phyloP scores from a whole-genome alignment of 53 echinoderm and acorn worm species.

The Holothuria leucospilota region DNA sequence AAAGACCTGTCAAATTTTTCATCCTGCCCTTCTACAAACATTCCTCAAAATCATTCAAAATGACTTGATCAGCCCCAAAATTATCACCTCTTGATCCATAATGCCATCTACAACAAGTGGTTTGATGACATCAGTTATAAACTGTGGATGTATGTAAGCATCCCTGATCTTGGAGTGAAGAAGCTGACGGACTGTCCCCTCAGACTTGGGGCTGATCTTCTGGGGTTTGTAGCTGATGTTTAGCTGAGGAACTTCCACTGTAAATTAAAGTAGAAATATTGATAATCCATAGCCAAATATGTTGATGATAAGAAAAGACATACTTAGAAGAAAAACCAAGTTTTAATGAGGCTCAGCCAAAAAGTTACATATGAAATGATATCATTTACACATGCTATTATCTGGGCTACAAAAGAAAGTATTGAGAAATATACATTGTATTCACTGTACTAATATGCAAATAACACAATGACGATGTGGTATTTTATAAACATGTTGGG shows the following conservation, averaged over 20 bases:
- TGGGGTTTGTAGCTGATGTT: constrained; percentile 99
- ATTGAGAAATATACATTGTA: too few relatives aligned
- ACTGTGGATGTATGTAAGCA: constrained; percentile 96
- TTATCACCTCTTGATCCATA: constrained; percentile 87
- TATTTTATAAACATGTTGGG: too few relatives aligned
- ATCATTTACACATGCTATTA: too few relatives aligned
- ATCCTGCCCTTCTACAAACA: neutral
- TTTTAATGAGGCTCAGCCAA: too few relatives aligned
- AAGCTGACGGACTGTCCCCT: constrained; percentile 82
- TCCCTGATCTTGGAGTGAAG: constrained; percentile 92
- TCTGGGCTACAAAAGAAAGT: too few relatives aligned
- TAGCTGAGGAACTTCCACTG: constrained; percentile 77
- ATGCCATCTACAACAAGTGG: constrained; percentile 89
- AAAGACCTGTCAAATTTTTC: too few relatives aligned
- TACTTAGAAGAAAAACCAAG: too few relatives aligned
- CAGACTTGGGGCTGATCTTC: constrained; percentile 97
- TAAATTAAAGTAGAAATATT: neutral
- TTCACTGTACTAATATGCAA: too few relatives aligned
- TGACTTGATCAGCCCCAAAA: neutral
- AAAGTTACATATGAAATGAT: too few relatives aligned
- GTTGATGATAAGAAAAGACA: too few relatives aligned
- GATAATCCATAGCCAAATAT: too few relatives aligned
- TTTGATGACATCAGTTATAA: constrained; percentile 88
- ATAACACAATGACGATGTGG: too few relatives aligned
- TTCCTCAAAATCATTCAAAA: neutral